These are phyloP conservation scores for Hemicordylus capensis DNA, from an alignment of 2,113 vertebrate species.

Conservation along the genomic window DNA sequence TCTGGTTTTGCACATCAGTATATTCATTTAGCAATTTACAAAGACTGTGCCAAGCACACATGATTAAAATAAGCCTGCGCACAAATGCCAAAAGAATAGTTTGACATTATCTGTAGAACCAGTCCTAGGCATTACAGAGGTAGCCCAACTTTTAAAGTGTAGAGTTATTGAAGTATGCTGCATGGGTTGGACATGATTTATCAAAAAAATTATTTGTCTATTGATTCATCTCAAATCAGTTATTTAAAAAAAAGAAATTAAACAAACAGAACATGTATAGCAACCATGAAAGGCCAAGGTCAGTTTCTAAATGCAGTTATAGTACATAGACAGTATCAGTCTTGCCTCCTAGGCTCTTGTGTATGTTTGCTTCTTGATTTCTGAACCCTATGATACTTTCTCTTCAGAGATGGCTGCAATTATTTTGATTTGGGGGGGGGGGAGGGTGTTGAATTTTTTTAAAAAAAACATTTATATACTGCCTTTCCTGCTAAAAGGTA, in stretches of 20 bases:
- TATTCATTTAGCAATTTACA: slow-evolving; percentile 2
- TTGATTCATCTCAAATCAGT: neutral
- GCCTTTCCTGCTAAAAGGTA: too few relatives aligned
- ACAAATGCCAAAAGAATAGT: neutral
- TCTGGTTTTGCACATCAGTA: neutral
- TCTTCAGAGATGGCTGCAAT: neutral
- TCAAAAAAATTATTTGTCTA: neutral
- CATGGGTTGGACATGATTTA: neutral
- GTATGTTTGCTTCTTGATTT: neutral
- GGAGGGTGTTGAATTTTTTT: too few relatives aligned
- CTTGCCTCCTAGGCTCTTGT: neutral
- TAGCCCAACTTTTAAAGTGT: neutral
- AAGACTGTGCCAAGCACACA: neutral
- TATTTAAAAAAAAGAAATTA: neutral
- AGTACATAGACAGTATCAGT: neutral
- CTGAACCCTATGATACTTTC: neutral
- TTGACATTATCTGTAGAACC: neutral
- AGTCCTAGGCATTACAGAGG: too few relatives aligned
- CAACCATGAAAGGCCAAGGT: neutral
- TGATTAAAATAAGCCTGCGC: neutral
- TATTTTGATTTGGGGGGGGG: too few relatives aligned
- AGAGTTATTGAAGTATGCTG: neutral
- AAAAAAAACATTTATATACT: too few relatives aligned
- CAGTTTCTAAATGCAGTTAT: neutral
- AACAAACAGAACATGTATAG: neutral